These are phyloP conservation scores for Odontamblyopus rebecca DNA, from an alignment of 2,797 vertebrate genomes.

Conservation along the genomic window DNA sequence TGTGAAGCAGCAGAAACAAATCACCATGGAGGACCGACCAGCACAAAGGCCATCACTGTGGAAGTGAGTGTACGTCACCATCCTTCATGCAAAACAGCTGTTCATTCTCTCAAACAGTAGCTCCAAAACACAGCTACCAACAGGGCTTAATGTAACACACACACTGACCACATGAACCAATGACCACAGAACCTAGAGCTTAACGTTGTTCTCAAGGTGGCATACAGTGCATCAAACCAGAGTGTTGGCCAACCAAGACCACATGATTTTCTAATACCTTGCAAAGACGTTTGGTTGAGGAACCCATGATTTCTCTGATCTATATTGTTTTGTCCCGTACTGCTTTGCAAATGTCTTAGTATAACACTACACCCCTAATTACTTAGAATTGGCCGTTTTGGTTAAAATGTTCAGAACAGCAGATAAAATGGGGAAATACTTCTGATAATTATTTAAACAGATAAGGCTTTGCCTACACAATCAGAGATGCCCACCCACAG, in stretches of 20 bases:
- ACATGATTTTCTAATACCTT: too few relatives aligned
- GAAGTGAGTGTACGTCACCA: slow-evolving; percentile 59
- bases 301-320: too few relatives aligned
- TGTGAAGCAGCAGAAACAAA: slow-evolving; percentile 65
- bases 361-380: too few relatives aligned
- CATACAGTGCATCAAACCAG: too few relatives aligned
- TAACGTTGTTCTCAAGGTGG: neutral
- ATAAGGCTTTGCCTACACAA: slow-evolving; percentile 54
- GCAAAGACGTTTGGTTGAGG: too few relatives aligned
- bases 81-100: slow-evolving; percentile 40
- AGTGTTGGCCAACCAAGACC: too few relatives aligned
- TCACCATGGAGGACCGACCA: slow-evolving; percentile 44
- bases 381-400: too few relatives aligned
- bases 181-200: neutral
- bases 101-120: slow-evolving; percentile 21
- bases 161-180: neutral
- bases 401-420: too few relatives aligned
- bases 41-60: slow-evolving; percentile 38
- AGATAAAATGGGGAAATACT: neutral
- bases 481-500: slow-evolving; percentile 45
- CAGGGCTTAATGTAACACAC: slow-evolving; percentile 7
- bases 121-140: slow-evolving; percentile 19
- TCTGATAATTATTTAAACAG: slow-evolving; percentile 35
- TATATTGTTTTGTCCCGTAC: too few relatives aligned
- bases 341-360: too few relatives aligned